These are phyloP conservation scores for Mastomys natalensis DNA, from an alignment of 2,113 vertebrate genomes.

Conservation along the genomic window DNA sequence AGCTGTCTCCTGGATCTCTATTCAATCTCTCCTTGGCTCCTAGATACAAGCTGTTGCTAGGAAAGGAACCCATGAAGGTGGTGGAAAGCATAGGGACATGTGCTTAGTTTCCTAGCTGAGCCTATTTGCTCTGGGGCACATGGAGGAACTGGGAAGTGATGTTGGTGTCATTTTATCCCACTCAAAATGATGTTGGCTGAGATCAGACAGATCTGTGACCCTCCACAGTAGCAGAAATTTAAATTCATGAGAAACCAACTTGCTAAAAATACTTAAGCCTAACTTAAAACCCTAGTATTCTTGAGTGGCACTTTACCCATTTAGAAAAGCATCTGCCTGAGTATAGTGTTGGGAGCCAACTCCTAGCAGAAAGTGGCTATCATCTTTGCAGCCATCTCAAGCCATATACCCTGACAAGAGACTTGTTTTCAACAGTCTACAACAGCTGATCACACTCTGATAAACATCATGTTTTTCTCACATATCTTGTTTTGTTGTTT, in stretches of 20 bases:
- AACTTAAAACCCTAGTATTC: not conserved
- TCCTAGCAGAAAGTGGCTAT: too few relatives aligned
- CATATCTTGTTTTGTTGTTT: too few relatives aligned
- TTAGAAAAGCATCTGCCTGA: not conserved
- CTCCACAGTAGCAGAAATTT: not conserved
- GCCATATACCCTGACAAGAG: too few relatives aligned
- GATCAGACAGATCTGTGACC: not conserved
- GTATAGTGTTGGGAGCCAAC: too few relatives aligned
- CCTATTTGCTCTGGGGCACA: not conserved
- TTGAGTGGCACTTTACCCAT: not conserved
- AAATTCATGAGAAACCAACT: not conserved
- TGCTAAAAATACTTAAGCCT: not conserved
- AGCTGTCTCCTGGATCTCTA: not conserved
- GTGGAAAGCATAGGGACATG: not conserved
- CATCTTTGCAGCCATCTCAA: too few relatives aligned
- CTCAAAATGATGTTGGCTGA: not conserved
- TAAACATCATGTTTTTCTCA: too few relatives aligned
- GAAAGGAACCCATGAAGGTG: not conserved
- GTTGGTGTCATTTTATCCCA: not conserved
- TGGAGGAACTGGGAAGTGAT: not conserved
- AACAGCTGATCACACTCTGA: too few relatives aligned
- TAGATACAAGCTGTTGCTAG: not conserved
- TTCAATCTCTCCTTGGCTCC: not conserved
- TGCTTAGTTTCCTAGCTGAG: not conserved
- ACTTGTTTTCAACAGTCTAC: too few relatives aligned